Evolutionary conservation across 2,113 vertebrate genomes (phyloP).

Genomic region (Hydropotes inermis): DNA sequence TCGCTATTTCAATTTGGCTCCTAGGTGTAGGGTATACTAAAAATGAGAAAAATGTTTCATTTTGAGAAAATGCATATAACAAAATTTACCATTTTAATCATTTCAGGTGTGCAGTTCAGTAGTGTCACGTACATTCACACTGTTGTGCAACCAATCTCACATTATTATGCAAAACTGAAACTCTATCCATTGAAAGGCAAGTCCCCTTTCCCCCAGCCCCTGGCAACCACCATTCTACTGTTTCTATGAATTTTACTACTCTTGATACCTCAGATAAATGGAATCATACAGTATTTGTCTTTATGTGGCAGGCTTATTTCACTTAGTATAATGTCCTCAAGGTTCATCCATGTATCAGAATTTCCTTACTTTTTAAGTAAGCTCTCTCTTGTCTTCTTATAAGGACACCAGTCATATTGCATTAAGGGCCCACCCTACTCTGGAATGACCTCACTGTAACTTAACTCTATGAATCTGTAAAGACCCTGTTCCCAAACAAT

Average conservation of each 20-base stretch:
- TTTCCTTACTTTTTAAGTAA: neutral
- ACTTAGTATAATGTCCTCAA: neutral
- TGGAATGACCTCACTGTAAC: neutral
- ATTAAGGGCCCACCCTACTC: neutral
- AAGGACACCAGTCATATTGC: neutral
- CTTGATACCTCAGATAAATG: neutral
- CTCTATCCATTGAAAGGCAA: neutral
- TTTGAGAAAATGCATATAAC: neutral
- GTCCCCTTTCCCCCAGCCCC: accelerated
- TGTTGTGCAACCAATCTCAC: neutral
- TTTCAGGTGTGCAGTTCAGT: neutral
- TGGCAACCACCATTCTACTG: neutral
- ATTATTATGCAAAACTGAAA: neutral
- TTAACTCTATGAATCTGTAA: neutral
- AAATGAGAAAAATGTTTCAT: neutral
- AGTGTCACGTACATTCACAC: neutral
- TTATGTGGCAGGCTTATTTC: neutral
- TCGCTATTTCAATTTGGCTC: neutral
- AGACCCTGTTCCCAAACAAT: neutral
- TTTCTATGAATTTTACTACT: neutral
- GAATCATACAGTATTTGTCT: neutral
- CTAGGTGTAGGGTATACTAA: neutral
- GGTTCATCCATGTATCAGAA: neutral
- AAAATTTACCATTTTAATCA: neutral
- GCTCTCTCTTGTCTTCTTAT: neutral